phyloP scores from a whole-genome alignment of 2,113 vertebrate species.

The Euleptes europaea region DNA sequence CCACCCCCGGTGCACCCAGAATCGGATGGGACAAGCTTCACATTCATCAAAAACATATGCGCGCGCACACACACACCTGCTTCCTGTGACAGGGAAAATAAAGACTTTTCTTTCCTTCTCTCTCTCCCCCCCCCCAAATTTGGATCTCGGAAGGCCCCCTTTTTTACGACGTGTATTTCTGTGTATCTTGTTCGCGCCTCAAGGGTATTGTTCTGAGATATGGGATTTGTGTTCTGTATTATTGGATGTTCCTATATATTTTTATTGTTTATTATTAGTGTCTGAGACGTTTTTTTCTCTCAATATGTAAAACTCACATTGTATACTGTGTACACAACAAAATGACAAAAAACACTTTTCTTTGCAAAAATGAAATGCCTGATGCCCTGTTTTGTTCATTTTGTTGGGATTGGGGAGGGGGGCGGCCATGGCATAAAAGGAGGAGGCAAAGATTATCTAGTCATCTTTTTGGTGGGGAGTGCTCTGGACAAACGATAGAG shows the following conservation, averaged over 20 bases:
- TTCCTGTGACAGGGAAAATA: slow-evolving; percentile 10
- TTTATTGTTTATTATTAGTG: slow-evolving; percentile 54
- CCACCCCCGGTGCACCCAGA: neutral
- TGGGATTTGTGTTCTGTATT: slow-evolving; percentile 56
- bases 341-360: slow-evolving; percentile 53
- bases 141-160: slow-evolving; percentile 37
- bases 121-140: neutral
- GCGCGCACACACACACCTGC: neutral
- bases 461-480: neutral
- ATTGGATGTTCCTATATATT: slow-evolving; percentile 56
- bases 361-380: slow-evolving; percentile 46
- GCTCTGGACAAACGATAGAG: neutral
- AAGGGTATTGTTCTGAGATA: slow-evolving; percentile 62
- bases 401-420: neutral
- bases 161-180: slow-evolving; percentile 55
- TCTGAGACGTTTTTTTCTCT: slow-evolving; percentile 52
- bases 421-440: neutral
- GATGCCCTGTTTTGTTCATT: slow-evolving; percentile 26
- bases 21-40: slow-evolving; percentile 18
- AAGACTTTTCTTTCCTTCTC: neutral
- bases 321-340: slow-evolving; percentile 61
- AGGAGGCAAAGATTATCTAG: neutral
- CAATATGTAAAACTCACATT: slow-evolving; percentile 63
- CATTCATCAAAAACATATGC: neutral
- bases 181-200: slow-evolving; percentile 58